phyloP scores from a whole-genome alignment of 2,888 invertebrate genomes.

The Zonitis immaculata region DNA sequence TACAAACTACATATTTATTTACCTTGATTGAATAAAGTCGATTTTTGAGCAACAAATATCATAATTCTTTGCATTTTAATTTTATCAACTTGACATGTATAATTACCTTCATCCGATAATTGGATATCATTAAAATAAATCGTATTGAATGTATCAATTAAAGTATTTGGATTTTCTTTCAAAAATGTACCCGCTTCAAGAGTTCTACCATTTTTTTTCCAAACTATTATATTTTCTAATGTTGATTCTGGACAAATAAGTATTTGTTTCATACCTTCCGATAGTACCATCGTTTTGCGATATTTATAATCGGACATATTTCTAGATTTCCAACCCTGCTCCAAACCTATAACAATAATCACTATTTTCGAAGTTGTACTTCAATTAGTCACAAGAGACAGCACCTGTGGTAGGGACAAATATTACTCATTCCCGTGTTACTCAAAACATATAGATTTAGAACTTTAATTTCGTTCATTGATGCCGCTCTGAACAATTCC shows the following conservation, averaged over 20 bases:
- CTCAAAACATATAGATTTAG: no score
- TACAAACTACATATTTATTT: constrained; percentile 11
- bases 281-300: constrained; percentile 50
- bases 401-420: no score
- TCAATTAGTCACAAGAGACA: no score
- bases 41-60: constrained; percentile 52
- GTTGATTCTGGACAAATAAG: constrained; percentile 55
- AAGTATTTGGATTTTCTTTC: constrained; percentile 49
- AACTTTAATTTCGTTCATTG: no score
- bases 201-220: constrained; percentile 53
- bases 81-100: constrained; percentile 63
- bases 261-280: constrained; percentile 53
- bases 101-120: constrained; percentile 62
- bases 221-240: constrained; percentile 51
- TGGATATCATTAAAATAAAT: constrained; percentile 57
- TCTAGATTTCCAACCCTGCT: constrained; percentile 46
- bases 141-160: constrained; percentile 55
- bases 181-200: constrained; percentile 48
- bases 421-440: no score
- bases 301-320: constrained; percentile 50
- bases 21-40: constrained; percentile 53
- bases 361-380: no score
- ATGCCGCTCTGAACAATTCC: no score
- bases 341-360: constrained; percentile 44
- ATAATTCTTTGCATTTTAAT: constrained; percentile 53